Evolutionary conservation across 2,797 vertebrate species (phyloP).

Genomic region (Hoplostethus mediterraneus): DNA sequence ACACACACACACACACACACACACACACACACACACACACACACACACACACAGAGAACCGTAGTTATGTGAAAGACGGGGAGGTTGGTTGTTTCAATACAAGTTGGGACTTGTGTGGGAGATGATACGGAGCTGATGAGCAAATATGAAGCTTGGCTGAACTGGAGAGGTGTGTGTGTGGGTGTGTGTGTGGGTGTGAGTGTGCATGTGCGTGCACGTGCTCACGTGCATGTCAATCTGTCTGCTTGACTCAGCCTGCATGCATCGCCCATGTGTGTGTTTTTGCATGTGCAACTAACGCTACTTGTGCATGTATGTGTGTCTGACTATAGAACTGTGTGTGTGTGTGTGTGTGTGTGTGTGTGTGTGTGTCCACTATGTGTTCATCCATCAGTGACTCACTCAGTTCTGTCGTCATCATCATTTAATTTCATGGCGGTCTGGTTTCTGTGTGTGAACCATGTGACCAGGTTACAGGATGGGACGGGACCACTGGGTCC

Average conservation of each 20-base stretch:
- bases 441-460: too few relatives aligned
- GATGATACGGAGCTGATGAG: neutral
- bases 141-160: neutral
- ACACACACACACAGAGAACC: neutral
- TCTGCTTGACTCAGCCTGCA: neutral
- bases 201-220: neutral
- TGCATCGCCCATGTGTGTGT: neutral
- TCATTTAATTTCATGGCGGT: too few relatives aligned
- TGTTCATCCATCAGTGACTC: conserved; percentile 21
- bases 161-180: neutral
- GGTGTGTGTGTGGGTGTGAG: neutral
- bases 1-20: neutral
- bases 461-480: too few relatives aligned
- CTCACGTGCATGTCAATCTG: neutral
- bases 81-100: neutral
- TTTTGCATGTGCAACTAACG: neutral
- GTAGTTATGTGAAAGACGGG: neutral
- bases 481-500: too few relatives aligned
- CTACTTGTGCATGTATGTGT: neutral
- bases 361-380: neutral
- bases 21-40: neutral
- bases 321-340: neutral
- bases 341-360: neutral
- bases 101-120: neutral
- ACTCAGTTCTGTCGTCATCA: conserved; percentile 5